Evolutionary conservation across 2,888 invertebrate genomes (phyloP), one percentile per base, ranked within the genome.

Genomic region (Heterodera filipjevi): DNA sequence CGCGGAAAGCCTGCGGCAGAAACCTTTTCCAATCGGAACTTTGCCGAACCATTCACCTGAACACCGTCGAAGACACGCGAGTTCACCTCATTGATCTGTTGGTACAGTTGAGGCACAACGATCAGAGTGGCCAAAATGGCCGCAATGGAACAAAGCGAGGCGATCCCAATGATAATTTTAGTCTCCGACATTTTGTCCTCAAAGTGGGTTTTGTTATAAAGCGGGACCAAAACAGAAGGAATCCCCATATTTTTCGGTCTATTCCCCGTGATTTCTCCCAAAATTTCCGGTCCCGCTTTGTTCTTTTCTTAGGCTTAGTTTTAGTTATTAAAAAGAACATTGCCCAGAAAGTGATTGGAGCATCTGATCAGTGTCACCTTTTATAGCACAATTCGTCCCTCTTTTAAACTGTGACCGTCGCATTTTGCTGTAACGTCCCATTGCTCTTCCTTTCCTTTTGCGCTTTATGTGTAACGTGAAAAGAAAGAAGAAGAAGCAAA

Each of bases 91-190:
- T 84, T 85, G 83, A 87, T 87, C 76, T 82, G 84, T 64, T 76
- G 80, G 83, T 87, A 87, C 35, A 87, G 82, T 70, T 83, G 82
- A 49, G 87, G 87, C 70, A 87, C 86, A 71, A 85, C 85, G 39
- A 87, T 78, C 39, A 87, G 82, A 70, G 85, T 85, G 53, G 87
- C 84, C 71, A 86, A 79, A 79, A 87, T 79, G 44, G 83, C 82
- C 64, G 81, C 59, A 30, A 83, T 81, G 33, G 84, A 85, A 72
- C 81, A 84, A 8, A 78, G 77, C 1, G 83, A 84, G 16, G 83
- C 83, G 68, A 83, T 77, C 64, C 83, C 83, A 32, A 83, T 83
- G n/a, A 83, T 80, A 27, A 83, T 64, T 77, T 85, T 84, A 39
- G 83, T 80, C 68, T 82, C 83, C 32, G 79, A 64, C 79, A 79